A percentile compares a stretch with the other conserved stretches of the same genome.
phyloP scores from a whole-genome alignment of 35 echinoderm and acorn worm species.

The Ophiothrix spiculata region DNA sequence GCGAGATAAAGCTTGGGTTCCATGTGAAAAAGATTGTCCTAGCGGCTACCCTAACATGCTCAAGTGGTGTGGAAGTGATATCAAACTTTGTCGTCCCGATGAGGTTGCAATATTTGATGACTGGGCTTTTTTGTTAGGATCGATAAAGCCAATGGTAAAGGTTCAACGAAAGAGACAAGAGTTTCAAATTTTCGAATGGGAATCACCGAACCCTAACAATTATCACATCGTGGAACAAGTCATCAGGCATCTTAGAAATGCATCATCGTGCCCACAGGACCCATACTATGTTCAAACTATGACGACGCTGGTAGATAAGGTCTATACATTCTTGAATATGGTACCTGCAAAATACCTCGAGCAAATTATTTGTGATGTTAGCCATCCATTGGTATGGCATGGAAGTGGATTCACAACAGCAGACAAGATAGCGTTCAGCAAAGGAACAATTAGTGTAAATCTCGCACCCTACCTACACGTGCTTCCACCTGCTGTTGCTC shows the following conservation, averaged over 20 bases:
- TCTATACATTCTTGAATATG: conserved; percentile 17
- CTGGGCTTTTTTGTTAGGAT: not conserved
- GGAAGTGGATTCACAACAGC: conserved; percentile 32
- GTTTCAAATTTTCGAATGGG: not conserved
- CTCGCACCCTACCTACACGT: conserved; percentile 12
- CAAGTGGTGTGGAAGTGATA: conserved; percentile 12
- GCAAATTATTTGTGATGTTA: not conserved
- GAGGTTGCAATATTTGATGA: not conserved
- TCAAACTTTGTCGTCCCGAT: not conserved
- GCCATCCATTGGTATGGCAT: conserved; percentile 20
- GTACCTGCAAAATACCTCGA: not conserved
- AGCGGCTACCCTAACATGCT: not conserved
- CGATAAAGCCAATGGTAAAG: not conserved
- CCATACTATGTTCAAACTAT: not conserved
- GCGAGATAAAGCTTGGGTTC: conserved; percentile 18
- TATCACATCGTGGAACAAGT: conserved; percentile 1
- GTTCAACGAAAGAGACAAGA: not conserved
- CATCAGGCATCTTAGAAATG: conserved; percentile 5
- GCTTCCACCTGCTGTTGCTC: not conserved
- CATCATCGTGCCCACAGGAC: not conserved
- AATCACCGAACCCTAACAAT: not conserved
- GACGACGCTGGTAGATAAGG: not conserved
- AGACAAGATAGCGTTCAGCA: conserved; percentile 24
- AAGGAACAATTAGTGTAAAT: not conserved
- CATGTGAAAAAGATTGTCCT: conserved; percentile 9